Evolutionary conservation across 2,888 invertebrate species (phyloP), one percentile per base, ranked within the genome.

Genomic region (Lasioglossum zephyrum): DNA sequence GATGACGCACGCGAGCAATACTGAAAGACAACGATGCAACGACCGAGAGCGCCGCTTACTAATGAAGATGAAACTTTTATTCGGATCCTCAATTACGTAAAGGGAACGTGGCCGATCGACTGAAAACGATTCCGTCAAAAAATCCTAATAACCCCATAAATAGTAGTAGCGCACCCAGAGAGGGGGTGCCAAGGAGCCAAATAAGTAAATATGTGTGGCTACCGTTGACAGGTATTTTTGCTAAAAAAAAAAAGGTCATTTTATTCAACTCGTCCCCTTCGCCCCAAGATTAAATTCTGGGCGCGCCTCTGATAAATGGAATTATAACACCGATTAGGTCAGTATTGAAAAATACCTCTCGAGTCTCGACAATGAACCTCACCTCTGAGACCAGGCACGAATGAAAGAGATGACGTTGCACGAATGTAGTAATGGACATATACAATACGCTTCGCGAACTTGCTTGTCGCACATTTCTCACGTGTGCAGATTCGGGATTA

Each of bases 371-470:
- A 69, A 39, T 39, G 39, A 69, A 69, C 36, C 39, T 69, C 22
- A 39, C 39, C 69, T 69, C 22, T 4, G 22, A 22, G 22, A 39
- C 9, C 36, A 36, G 22, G 69, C 36, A 22, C 18, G 69, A 11
- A 11, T 63, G 63, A 63, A 63, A 63, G 18, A 63, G 31, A 63
- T 63, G 63, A 63, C 69, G 69, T 69, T 69, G 69, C 69, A 69
- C 9, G 22, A 69, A 69, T 22, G 69, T 69, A 11, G 69, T 39
- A 69, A 39, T 69, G 39, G 6, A 63, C 39, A n/a, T 57, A 57
- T n/a, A 57, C 39, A 22, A 39, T 39, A 69, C 39, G 36, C 31
- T 18, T 26, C 63, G 22, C 18, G 36, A 31, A 26, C 60, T 66
- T 66, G 22, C 36, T 66, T 36, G 22, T 66, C 36, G 22, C 22